Evolutionary conservation across 2,113 vertebrate species (phyloP).

Genomic region (Hemiscyllium ocellatum): DNA sequence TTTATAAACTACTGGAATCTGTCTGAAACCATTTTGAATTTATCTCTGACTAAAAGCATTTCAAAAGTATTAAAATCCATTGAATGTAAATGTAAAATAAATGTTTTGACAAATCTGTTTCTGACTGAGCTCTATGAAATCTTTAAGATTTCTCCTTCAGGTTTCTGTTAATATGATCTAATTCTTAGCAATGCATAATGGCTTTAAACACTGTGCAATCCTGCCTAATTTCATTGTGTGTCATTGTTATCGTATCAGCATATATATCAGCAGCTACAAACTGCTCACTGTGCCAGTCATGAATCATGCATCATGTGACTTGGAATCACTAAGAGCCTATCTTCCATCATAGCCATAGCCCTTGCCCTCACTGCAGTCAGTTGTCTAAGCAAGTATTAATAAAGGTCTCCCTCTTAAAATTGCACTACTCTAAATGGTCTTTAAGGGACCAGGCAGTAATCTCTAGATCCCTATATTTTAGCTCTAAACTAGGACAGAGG

Average conservation of each 20-base stretch:
- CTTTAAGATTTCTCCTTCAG: constrained; percentile 63
- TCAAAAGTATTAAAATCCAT: constrained; percentile 51
- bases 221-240: constrained; percentile 73
- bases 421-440: constrained; percentile 74
- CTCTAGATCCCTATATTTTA: constrained; percentile 77
- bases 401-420: constrained; percentile 77
- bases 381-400: constrained; percentile 79
- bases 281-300: constrained; percentile 64
- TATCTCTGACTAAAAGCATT: not conserved
- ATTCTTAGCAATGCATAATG: constrained; percentile 69
- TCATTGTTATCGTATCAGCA: constrained; percentile 71
- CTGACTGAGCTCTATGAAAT: constrained; percentile 71
- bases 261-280: constrained; percentile 63
- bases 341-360: constrained; percentile 72
- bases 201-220: constrained; percentile 59
- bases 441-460: constrained; percentile 80
- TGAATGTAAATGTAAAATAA: constrained; percentile 73
- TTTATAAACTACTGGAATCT: not conserved
- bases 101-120: constrained; percentile 69
- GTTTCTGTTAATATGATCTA: constrained; percentile 68
- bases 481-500: constrained; percentile 72
- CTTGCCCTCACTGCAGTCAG: constrained; percentile 64
- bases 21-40: not conserved
- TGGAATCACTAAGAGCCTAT: constrained; percentile 61
- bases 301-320: constrained; percentile 66